Percentiles rank a stretch among this genome's conserved stretches.
These are phyloP conservation scores for Dryobota labecula DNA, from an alignment of 2,888 invertebrate species.

Conservation along the genomic window DNA sequence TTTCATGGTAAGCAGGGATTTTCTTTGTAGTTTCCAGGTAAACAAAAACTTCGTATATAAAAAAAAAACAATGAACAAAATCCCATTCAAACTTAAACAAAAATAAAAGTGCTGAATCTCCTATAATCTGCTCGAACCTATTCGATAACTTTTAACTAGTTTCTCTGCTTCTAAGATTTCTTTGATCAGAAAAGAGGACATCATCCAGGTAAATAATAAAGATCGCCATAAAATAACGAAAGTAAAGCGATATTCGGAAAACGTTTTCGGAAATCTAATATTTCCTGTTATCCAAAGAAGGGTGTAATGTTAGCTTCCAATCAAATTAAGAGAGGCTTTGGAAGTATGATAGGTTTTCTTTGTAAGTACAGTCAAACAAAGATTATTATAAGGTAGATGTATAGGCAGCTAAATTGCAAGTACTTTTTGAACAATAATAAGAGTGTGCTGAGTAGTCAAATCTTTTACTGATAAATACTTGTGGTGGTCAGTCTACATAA, in stretches of 20 bases:
- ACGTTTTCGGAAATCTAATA: constrained; percentile 41
- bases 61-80: neutral
- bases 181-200: constrained; percentile 20
- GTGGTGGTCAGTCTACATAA: neutral
- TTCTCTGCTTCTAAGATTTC: constrained; percentile 11
- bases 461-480: neutral
- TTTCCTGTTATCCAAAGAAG: constrained; percentile 46
- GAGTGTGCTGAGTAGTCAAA: neutral
- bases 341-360: constrained; percentile 17
- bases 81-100: neutral
- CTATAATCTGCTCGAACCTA: neutral
- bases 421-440: neutral
- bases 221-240: constrained; percentile 23
- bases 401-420: neutral
- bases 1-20: neutral
- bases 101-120: neutral
- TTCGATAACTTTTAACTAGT: constrained; percentile 17
- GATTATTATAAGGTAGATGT: too few species aligned
- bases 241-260: constrained; percentile 47
- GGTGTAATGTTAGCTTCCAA: constrained; percentile 37
- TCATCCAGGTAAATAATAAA: constrained; percentile 36
- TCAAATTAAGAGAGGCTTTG: constrained; percentile 36
- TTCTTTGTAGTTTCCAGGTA: too few species aligned
- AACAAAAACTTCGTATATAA: neutral
- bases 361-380: constrained; percentile 10